A percentile compares a stretch with the other conserved stretches of the same genome.
These are phyloP conservation scores for Drosophila demipolita DNA, from an alignment of 2,888 invertebrate species.

Conservation along the genomic window DNA sequence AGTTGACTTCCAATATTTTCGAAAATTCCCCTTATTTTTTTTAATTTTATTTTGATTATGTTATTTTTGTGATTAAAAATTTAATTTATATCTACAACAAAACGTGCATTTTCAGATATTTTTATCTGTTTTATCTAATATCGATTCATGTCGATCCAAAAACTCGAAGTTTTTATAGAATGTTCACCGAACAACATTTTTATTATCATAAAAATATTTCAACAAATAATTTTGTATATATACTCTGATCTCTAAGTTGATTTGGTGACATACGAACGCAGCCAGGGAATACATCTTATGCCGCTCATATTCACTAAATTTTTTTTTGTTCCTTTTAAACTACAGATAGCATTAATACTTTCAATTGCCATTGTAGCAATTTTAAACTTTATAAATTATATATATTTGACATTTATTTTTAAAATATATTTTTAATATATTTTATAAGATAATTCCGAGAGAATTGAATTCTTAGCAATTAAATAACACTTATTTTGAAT, in stretches of 20 bases:
- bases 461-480: neutral
- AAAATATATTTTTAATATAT: neutral
- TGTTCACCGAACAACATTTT: neutral
- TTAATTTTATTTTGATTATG: neutral
- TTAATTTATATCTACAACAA: neutral
- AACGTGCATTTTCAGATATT: neutral
- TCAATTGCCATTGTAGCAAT: neutral
- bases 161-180: neutral
- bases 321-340: neutral
- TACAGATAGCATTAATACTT: neutral
- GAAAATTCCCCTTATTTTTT: conserved; percentile 1
- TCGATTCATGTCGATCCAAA: neutral
- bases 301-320: neutral
- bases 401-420: neutral
- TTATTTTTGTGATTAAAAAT: neutral
- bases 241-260: neutral
- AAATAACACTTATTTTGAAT: neutral
- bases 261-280: neutral
- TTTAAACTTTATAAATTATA: neutral
- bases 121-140: neutral
- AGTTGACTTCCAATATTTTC: conserved; percentile 6
- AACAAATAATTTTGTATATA: neutral
- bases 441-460: neutral
- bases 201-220: neutral
- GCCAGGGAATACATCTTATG: neutral